These are phyloP conservation scores for Parotia lawesii DNA, from an alignment of 2,113 vertebrate genomes.

Conservation along the genomic window DNA sequence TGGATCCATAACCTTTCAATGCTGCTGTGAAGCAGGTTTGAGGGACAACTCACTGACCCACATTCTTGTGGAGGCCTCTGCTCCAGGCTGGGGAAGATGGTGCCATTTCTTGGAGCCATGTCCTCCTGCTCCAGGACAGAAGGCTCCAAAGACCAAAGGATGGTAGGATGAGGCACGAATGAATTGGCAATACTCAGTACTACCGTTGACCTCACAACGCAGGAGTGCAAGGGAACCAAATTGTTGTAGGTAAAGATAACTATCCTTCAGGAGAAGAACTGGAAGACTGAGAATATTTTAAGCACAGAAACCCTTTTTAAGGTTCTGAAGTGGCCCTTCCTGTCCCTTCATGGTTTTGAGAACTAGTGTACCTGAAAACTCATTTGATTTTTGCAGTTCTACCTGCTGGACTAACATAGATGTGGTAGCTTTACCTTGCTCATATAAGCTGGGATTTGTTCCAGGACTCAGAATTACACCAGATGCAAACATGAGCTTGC, in stretches of 20 bases:
- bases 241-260: not conserved
- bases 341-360: not conserved
- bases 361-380: not conserved
- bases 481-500: not conserved
- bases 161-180: not conserved
- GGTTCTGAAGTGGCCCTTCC: not conserved
- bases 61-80: not conserved
- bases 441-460: not conserved
- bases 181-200: not conserved
- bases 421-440: not conserved
- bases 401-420: not conserved
- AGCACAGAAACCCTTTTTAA: not conserved
- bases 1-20: not conserved
- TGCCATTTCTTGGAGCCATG: not conserved
- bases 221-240: not conserved
- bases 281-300: not conserved
- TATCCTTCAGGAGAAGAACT: not conserved
- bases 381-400: not conserved
- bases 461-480: not conserved
- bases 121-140: not conserved
- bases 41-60: not conserved
- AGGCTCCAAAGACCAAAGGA: not conserved
- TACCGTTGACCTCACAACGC: not conserved
- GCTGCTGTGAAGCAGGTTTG: rapidly evolving
- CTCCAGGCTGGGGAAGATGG: not conserved